Conservation (phyloP, 2,797 vertebrate species). For the Kryptopterus vitreolus region DNA sequence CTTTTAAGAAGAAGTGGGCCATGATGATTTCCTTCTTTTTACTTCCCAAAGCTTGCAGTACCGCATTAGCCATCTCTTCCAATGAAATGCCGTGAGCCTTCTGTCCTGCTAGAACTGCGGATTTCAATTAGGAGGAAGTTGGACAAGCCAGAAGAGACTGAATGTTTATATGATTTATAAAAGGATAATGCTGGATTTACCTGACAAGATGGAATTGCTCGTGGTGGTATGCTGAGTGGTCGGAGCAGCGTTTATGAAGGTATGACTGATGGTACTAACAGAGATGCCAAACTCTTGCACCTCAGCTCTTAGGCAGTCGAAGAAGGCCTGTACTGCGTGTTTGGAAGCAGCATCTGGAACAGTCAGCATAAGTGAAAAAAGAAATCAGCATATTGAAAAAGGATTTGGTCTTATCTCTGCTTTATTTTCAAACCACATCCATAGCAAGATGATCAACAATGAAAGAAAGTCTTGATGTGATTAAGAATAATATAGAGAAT, state of each 20-base stretch:
- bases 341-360: constrained; percentile 90
- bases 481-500: not conserved
- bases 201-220: constrained; percentile 76
- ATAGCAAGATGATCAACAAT: not conserved
- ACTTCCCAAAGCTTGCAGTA: constrained; percentile 79
- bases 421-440: not conserved
- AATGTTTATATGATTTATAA: not conserved
- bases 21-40: constrained; percentile 88
- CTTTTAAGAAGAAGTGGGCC: constrained; percentile 84
- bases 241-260: constrained; percentile 80
- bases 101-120: constrained; percentile 80
- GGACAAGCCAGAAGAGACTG: not conserved
- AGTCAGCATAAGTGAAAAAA: not conserved
- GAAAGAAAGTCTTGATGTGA: not conserved
- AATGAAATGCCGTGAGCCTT: constrained; percentile 78
- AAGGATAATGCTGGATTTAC: constrained; percentile 69
- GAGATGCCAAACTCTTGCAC: constrained; percentile 88
- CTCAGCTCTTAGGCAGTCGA: constrained; percentile 90
- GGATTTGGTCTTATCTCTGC: not conserved
- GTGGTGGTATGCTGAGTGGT: constrained; percentile 41
- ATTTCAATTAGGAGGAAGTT: not conserved
- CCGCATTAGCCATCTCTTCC: constrained; percentile 78
- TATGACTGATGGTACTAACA: constrained; percentile 88
- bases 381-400: not conserved
- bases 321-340: constrained; percentile 92